A percentile compares a stretch with the other conserved stretches of the same genome.
Conservation (phyloP, 2,797 vertebrate species). For the Trachops cirrhosus region DNA sequence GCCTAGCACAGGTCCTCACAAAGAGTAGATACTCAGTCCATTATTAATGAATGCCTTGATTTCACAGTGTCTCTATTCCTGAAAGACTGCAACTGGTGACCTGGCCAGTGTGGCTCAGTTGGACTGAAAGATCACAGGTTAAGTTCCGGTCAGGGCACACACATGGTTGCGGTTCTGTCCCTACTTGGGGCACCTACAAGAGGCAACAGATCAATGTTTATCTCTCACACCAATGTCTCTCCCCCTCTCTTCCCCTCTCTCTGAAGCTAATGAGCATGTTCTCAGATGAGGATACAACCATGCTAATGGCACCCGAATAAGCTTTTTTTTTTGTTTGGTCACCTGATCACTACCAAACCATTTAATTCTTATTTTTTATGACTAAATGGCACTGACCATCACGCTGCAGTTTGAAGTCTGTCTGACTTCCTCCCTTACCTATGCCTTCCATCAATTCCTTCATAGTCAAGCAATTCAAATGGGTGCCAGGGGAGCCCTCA, state of each 20-base stretch:
- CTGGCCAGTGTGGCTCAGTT: too few species aligned
- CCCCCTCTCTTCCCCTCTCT: too few species aligned
- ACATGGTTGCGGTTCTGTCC: too few species aligned
- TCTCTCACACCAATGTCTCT: too few species aligned
- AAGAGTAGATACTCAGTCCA: not conserved
- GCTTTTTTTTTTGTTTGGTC: not conserved
- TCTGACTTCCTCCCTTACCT: not conserved
- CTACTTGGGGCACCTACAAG: too few species aligned
- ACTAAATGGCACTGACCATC: not conserved
- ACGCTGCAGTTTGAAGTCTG: not conserved
- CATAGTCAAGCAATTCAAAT: not conserved
- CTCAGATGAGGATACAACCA: too few species aligned
- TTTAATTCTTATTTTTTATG: conserved; percentile 4
- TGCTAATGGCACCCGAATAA: not conserved
- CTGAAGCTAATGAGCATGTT: too few species aligned
- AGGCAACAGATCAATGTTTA: too few species aligned
- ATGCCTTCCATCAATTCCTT: not conserved
- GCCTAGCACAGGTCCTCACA: not conserved
- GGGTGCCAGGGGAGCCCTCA: not conserved
- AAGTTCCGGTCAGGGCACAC: too few species aligned
- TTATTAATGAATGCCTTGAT: not conserved
- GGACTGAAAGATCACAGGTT: too few species aligned
- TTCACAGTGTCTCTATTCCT: not conserved
- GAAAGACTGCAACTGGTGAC: not conserved
- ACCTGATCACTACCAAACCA: not conserved